These are phyloP conservation scores for Lomographa bimaculata DNA, from an alignment of 2,888 invertebrate genomes.

Conservation along the genomic window DNA sequence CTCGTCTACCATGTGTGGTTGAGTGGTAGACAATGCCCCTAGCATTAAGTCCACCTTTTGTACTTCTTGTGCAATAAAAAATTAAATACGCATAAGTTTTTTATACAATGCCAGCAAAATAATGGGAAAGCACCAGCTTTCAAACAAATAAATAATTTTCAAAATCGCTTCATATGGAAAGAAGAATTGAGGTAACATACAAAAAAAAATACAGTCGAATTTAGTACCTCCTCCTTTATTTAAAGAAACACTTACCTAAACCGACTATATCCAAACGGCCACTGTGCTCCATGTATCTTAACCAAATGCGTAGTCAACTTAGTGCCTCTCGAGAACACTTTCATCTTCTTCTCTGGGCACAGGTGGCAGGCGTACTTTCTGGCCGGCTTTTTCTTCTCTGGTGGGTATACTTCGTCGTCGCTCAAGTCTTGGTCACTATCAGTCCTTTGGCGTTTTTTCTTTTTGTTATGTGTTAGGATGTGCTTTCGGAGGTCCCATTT, in stretches of 20 bases:
- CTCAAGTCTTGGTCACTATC: slow-evolving; percentile 32
- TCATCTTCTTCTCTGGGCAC: slow-evolving; percentile 83
- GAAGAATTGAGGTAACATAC: too few relatives aligned
- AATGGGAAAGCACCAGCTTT: too few relatives aligned
- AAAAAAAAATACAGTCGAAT: too few relatives aligned
- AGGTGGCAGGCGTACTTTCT: slow-evolving; percentile 87
- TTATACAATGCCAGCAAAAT: too few relatives aligned
- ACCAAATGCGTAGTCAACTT: slow-evolving; percentile 88
- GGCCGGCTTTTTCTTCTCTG: slow-evolving; percentile 45
- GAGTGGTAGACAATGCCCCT: too few relatives aligned
- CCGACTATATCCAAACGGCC: slow-evolving; percentile 90
- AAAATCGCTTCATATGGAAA: too few relatives aligned
- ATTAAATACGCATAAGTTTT: too few relatives aligned
- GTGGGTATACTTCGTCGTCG: slow-evolving; percentile 49
- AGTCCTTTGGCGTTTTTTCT: slow-evolving; percentile 33
- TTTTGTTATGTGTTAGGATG: slow-evolving; percentile 69
- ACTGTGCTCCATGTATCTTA: slow-evolving; percentile 87
- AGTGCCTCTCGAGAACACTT: slow-evolving; percentile 85
- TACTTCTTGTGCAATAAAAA: too few relatives aligned
- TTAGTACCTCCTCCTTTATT: too few relatives aligned
- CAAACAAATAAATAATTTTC: too few relatives aligned
- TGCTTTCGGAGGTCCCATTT: slow-evolving; percentile 85
- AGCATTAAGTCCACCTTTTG: too few relatives aligned
- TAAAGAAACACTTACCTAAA: slow-evolving; percentile 79
- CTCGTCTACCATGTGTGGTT: too few relatives aligned